These are phyloP conservation scores for Myotis myotis DNA, from an alignment of 2,797 vertebrate genomes.

Conservation along the genomic window DNA sequence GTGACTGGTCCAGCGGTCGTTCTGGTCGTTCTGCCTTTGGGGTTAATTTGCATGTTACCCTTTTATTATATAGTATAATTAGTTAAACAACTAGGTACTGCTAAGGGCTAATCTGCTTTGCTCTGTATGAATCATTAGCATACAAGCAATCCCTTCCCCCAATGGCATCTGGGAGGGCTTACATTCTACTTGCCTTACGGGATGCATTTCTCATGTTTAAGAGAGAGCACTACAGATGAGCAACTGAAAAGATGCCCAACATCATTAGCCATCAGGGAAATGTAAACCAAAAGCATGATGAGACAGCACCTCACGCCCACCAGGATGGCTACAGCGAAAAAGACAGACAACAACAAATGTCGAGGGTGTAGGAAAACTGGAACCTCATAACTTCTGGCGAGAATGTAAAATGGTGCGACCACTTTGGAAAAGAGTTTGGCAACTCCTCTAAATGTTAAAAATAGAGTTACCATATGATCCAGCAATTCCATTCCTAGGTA, in stretches of 20 bases:
- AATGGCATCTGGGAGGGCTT: neutral
- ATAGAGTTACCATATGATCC: neutral
- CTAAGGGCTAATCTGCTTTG: neutral
- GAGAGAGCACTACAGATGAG: neutral
- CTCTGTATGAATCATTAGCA: neutral
- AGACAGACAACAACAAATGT: neutral
- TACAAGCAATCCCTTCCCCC: neutral
- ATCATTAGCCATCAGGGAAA: neutral
- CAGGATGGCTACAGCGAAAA: neutral
- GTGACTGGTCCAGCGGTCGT: too few species aligned
- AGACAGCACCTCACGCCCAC: too few species aligned
- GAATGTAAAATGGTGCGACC: neutral
- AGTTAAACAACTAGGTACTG: neutral
- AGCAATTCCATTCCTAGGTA: neutral
- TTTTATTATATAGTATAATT: neutral
- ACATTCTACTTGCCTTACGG: neutral
- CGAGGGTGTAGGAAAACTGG: neutral
- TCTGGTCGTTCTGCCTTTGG: too few species aligned
- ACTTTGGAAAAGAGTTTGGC: neutral
- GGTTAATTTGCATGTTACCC: too few species aligned
- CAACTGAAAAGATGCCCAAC: neutral
- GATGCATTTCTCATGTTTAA: neutral
- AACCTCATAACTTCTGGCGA: neutral
- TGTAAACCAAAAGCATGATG: neutral
- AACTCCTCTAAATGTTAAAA: neutral